These are phyloP conservation scores for Styela plicata DNA, from an alignment of 23 tunicate genomes.

Conservation along the genomic window DNA sequence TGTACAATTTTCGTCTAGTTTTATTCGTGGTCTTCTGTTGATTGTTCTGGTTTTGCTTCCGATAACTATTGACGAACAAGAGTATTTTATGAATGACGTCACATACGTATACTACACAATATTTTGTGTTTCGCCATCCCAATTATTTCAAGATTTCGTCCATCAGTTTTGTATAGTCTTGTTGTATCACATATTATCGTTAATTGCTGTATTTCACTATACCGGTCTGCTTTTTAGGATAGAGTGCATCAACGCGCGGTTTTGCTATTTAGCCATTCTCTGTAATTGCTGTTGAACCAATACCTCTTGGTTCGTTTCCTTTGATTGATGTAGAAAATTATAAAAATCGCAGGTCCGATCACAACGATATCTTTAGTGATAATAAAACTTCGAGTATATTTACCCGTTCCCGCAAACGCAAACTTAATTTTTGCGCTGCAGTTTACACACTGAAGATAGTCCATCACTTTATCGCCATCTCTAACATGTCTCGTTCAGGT, in stretches of 20 bases:
- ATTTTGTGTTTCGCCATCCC: not conserved
- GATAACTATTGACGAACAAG: not conserved
- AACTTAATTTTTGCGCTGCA: not conserved
- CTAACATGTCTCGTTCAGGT: not conserved
- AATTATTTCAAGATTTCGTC: not conserved
- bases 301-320: not conserved
- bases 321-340: not conserved
- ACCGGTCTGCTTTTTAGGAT: not conserved
- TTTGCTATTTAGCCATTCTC: not conserved
- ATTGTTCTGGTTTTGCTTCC: not conserved
- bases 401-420: not conserved
- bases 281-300: not conserved
- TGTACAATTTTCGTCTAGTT: not conserved
- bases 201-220: too few relatives aligned
- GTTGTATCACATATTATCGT: not conserved
- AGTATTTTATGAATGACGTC: not conserved
- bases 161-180: not conserved
- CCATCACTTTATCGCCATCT: not conserved
- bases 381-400: not conserved
- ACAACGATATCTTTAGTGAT: not conserved
- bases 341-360: not conserved
- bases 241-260: not conserved
- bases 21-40: not conserved
- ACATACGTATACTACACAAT: not conserved
- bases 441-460: not conserved